Conservation (phyloP, 2,888 invertebrate species). For the Pandemis corylana region DNA sequence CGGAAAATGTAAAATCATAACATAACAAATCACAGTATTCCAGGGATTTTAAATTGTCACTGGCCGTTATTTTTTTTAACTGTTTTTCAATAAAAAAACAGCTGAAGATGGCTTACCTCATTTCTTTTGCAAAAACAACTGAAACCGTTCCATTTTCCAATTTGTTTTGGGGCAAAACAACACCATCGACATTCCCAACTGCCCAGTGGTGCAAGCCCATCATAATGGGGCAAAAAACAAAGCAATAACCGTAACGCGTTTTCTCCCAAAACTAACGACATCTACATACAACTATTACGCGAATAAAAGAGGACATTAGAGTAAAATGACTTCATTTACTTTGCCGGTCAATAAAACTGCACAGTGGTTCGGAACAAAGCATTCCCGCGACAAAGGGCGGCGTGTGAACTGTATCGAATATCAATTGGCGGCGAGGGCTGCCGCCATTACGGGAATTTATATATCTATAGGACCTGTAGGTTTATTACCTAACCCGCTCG, state of each 20-base stretch:
- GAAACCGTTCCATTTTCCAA: neutral
- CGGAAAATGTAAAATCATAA: too few species aligned
- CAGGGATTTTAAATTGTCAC: too few species aligned
- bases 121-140: neutral
- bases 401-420: slow-evolving; percentile 82
- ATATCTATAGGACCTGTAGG: neutral
- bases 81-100: too few species aligned
- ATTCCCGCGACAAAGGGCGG: slow-evolving; percentile 75
- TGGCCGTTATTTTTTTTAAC: too few species aligned
- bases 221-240: slow-evolving; percentile 22
- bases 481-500: too few species aligned
- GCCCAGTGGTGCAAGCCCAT: slow-evolving; percentile 7
- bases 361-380: slow-evolving; percentile 64
- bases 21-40: too few species aligned
- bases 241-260: slow-evolving; percentile 14
- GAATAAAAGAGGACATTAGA: slow-evolving; percentile 44
- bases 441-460: neutral
- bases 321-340: slow-evolving; percentile 65
- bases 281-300: slow-evolving; percentile 31
- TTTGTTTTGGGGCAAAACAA: neutral
- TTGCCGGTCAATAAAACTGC: slow-evolving; percentile 69
- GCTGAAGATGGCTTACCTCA: too few species aligned
- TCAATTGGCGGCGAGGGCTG: slow-evolving; percentile 62
- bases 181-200: neutral
- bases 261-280: slow-evolving; percentile 30